Evolutionary conservation across 2,888 invertebrate genomes (phyloP), one percentile per base, ranked within the genome.

Genomic region (Gortyna flavago): DNA sequence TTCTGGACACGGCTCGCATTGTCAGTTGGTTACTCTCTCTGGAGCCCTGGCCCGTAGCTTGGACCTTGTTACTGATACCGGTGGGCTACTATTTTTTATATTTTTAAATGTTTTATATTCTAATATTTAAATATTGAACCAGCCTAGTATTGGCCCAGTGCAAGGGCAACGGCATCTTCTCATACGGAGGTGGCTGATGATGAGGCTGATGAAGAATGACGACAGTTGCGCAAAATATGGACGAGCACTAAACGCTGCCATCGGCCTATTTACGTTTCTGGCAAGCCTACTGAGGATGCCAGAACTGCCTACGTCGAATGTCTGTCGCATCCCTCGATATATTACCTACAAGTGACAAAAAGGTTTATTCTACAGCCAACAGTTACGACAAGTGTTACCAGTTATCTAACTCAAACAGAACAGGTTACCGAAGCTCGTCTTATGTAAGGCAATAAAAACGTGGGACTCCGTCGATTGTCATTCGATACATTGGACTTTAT

Each of bases 381-480:
- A 18, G 61, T 18, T 32, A 35, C 13, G 29, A 61, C 38, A 67
- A 57, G 64, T 75, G 68, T 59, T 78, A 18, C 79, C 13, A 68
- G 75, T 83, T 84, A 84, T 62, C 72, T 84, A 84, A 84, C 67
- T 35, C 3, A 7, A 61, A 61, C 9, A 54, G 66, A 84, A 72
- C 81, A 29, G 81, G 77, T 84, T 81, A 62, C 44, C 32, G 67
- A 62, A 35, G 32, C 68, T 44, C 62, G 25, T 61, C 64, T 84
- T 84, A 81, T 72, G 66, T 81, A 84, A 84, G 69, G 25, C 32
- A 48, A 72, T 57, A 84, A 84, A 84, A 84, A 81, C 84, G 81
- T 84, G 84, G 78, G 81, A 83, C 62, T 16, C 13, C n/a, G 11
- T 66, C 54, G 72, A 72, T 77, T 77, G 74, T 75, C 51, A 38